Base-by-base conservation (phyloP, 2,113 vertebrate genomes). In the Apeltes quadracus region DNA sequence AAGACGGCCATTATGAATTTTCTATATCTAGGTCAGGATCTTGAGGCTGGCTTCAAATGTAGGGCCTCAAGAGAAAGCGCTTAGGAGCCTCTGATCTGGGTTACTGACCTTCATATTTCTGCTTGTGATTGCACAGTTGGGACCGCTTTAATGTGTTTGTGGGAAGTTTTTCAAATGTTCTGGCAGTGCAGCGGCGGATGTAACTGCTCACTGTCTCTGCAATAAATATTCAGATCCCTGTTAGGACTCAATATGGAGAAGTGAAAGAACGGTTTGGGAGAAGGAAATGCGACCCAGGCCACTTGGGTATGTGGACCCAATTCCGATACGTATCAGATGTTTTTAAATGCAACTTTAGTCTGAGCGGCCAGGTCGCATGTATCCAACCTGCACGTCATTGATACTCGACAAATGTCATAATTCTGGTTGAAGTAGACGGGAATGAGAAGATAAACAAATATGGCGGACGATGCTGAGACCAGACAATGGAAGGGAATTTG, bases 21-120 rank as follows among this genome's bases (percentile, higher is more conserved):
- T 11, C 14, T 41, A 16, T 12, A 78, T 75, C 22, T 62, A 43
- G 82, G 66, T 76, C 72, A 62, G 48, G 34, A 61, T 77, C 53
- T 79, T 39, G 38, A 20, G 48, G 67, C 38, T 11, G 8, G 15
- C 18, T 43, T 61, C 10, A 64, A 34, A 57, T 32, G 10, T 16
- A 16, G 9, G n/a, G 50, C 48, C 39, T 62, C 22, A 38, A 76
- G 38, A 81, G 13, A 57, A 82, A 72, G 44, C 11, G 41, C 23
- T 51, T 32, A 34, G 38, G 23, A 63, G 15, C 14, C 16, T 62
- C 25, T 38, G 50, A 67, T 82, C 53, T 82, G 76, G 44, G 39
- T 57, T 20, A 32, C 23, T 69, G 68, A 78, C 46, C 55, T 58
- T 51, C 3, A 62, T 48, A 55, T 61, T 20, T 44, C 3, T 67